Conservation (phyloP, 2,797 vertebrate genomes). For the Micrastur ruficollis region DNA sequence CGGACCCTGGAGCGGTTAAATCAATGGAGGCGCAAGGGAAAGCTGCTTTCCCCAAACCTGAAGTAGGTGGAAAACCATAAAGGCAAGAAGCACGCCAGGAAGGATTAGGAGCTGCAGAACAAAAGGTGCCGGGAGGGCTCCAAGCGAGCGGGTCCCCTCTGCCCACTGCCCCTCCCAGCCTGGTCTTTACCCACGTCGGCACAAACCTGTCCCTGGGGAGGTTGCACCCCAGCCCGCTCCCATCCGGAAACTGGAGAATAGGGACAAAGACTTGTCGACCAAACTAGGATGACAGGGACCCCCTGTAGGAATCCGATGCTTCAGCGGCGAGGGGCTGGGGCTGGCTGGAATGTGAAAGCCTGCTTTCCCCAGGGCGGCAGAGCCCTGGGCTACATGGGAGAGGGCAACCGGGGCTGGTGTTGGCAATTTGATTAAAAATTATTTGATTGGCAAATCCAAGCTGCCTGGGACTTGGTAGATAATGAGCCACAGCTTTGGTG, state of each 20-base stretch:
- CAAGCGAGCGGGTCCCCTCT: background rate
- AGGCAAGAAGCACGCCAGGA: background rate
- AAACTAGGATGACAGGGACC: background rate
- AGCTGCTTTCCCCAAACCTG: constrained; percentile 31
- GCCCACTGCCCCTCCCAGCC: background rate
- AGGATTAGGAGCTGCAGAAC: constrained; percentile 24
- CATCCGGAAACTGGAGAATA: fast-evolving
- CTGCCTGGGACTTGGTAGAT: background rate
- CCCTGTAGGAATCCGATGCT: background rate
- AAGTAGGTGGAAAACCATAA: constrained; percentile 22
- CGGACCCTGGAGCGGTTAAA: background rate
- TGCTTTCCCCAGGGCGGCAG: background rate
- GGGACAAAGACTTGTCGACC: background rate
- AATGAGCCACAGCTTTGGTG: constrained; percentile 37
- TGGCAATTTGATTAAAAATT: constrained; percentile 11
- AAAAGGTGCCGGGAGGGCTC: background rate
- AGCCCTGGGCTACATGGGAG: background rate
- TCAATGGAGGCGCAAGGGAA: constrained; percentile 27
- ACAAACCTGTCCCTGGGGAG: background rate
- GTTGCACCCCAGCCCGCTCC: background rate
- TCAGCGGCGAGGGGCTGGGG: fast-evolving
- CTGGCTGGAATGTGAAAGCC: background rate
- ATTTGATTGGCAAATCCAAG: constrained; percentile 61
- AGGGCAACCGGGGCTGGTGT: background rate
- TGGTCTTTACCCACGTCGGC: background rate